Evolutionary conservation across 1,140 invertebrate genomes (phyloP), one percentile per base, ranked within the genome.

Genomic region (Drosophila sp.): DNA sequence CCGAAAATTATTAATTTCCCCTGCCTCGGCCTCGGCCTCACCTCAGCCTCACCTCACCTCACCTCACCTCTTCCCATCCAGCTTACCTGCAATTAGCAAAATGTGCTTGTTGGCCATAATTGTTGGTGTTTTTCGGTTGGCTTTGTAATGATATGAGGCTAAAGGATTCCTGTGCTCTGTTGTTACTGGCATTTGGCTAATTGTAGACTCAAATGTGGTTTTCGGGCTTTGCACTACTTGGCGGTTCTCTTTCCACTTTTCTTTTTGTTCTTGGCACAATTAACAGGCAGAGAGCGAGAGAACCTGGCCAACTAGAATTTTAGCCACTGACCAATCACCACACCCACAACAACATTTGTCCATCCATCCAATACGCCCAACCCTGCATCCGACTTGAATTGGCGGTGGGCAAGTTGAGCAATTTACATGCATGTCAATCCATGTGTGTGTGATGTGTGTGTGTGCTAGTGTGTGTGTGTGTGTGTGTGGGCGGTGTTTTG

Each of bases 1-100:
- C 64, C 73, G 66, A 71, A 79, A 85, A 85, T 87, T 85, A 85
- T 87, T 85, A 85, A 85, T 87, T 76, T 86, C 70, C 56, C 76
- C 50, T 38, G 35, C 70, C 80, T 82, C 58, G 32, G 27, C 47
- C 38, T 69, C 68, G 66, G 68, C 66, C 73, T 58, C 17, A 8
- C 2, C 25, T 3, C 11, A 17, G 6, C 27, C 61, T 38, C 10
- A 6, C n/a, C 30, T 33, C 40, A 35, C 30, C 32, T 25, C 17
- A 29, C 44, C 33, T n/a, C 57, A 30, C 30, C 27, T n/a, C 35
- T 60, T 44, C n/a, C 4, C 11, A n/a, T n/a, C n/a, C n/a, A 17
- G 11, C 70, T 55, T 71, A 35, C 66, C 62, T 66, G 83, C 82
- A 85, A 85, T 87, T 85, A 87, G 83, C 68, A 76, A 82, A 85